Evolutionary conservation across 1,140 invertebrate genomes (phyloP).

Genomic region (Lordiphosa collinella): DNA sequence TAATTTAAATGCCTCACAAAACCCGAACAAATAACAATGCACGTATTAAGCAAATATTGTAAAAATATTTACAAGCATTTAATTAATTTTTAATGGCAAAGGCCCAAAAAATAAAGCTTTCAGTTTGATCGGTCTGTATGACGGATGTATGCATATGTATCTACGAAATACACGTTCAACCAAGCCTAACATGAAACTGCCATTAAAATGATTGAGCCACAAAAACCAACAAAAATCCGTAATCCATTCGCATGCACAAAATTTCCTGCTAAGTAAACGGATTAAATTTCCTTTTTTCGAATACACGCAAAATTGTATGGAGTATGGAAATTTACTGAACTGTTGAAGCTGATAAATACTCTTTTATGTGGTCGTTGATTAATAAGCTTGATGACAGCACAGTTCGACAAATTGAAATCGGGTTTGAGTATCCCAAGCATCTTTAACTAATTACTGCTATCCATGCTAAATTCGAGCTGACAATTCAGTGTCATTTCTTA

Average conservation of each 20-base stretch:
- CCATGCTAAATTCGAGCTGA: no score
- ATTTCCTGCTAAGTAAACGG: constrained; percentile 36
- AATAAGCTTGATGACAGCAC: no score
- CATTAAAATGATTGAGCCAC: constrained; percentile 53
- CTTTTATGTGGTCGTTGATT: no score
- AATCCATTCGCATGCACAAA: constrained; percentile 19
- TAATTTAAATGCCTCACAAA: constrained; percentile 22
- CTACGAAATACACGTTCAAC: constrained; percentile 21
- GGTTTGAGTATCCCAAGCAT: no score
- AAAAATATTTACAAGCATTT: constrained; percentile 26
- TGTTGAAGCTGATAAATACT: neutral
- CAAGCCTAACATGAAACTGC: constrained; percentile 47
- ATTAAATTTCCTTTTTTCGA: constrained; percentile 37
- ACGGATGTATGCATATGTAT: neutral
- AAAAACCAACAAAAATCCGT: constrained; percentile 40
- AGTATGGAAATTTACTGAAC: neutral
- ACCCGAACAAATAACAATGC: neutral
- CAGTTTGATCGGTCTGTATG: neutral
- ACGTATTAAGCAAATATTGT: no score
- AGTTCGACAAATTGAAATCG: no score
- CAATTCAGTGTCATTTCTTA: no score
- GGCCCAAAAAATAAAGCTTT: neutral
- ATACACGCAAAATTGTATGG: neutral
- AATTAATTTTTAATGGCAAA: constrained; percentile 6
- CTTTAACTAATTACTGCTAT: no score